Base-by-base conservation (phyloP, 2,113 vertebrate species). In the Xyliphius kryptos region DNA sequence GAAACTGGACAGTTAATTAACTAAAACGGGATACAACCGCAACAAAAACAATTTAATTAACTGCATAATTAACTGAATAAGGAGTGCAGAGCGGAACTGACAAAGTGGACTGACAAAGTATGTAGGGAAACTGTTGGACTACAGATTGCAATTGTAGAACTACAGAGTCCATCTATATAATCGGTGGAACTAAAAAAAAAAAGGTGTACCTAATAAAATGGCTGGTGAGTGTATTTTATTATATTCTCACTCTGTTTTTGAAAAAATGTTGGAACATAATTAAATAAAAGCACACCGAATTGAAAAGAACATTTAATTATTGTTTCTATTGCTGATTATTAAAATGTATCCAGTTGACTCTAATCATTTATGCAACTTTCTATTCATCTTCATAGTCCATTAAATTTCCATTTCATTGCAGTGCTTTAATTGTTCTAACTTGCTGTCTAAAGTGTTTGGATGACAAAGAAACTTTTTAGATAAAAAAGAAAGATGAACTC, bases 281-380 rank as follows among this genome's bases (percentile, higher is more conserved):
- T 8, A 15, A 49, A 47, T 58, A 15, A 66, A 67, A 55, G 60
- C 21, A n/a, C 19, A 59, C 10, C 9, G 7, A 53, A 63, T 63
- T 54, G 8, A 65, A 61, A 65, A 46, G 38, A 32, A 56, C 57
- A 60, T 66, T 17, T 55, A 64, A 72, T 68, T 51, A 64, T 19
- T 9, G 37, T 52, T 64, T 61, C 12, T 17, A 11, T 10, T 14
- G 51, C 26, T 57, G 44, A 63, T 64, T 63, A 40, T 36, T 55
- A 15, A 15, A 56, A 55, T 62, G 63, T 67, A 57, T 63, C 20
- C 32, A 49, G 38, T 54, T 48, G 51, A 48, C 51, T 63, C 40
- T 63, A 61, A 61, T 72, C 61, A 72, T 22, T 53, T 8, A 14
- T 63, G 41, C 56, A 9, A 63, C 66, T 63, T 67, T 61, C 41